Base-by-base conservation (phyloP, 2,888 invertebrate genomes). In the Hirtodrosophila trivittata region DNA sequence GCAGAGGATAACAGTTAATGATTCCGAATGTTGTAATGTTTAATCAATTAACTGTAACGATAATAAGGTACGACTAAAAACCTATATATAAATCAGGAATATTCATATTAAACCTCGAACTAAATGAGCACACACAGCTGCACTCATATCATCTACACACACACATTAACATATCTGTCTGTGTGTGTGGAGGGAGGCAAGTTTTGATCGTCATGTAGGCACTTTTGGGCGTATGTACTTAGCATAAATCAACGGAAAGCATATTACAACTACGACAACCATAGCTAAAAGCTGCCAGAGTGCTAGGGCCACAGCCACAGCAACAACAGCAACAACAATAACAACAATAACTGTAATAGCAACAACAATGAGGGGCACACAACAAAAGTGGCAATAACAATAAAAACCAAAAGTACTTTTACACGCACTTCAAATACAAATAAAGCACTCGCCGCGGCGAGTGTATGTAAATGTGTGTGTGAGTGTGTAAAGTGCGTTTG, bases 371-470 rank as follows among this genome's bases (percentile, higher is more conserved):
- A 47, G 45, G 12, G 26, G 16, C 47, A 26, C 43, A 54, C 60
- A 68, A 65, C 69, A 59, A 69, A 56, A 67, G 66, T 58, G 66
- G 64, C 58, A 62, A 75, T 70, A 78, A 68, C 67, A 81, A 70
- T 69, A 68, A 73, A 73, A 60, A 57, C 59, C 70, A 50, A 76
- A 59, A 67, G 69, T 67, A 66, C 77, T 69, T 75, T 72, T 78
- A 75, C 81, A 81, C 81, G 81, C 81, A 81, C 81, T 83, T 73
- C 75, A 80, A 83, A 64, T 75, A 75, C 83, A 80, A 70, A 68
- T 70, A 65, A 66, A 62, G 52, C 46, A 60, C 57, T 65, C 64
- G 43, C 37, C 39, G 32, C 12, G 10, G 10, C 18, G 25, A 14
- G 13, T 52, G 18, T 47, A 26, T 59, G 10, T 16, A 28, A 35